phyloP scores from a whole-genome alignment of 2,797 vertebrate species.

The Cyprinodon diabolis region DNA sequence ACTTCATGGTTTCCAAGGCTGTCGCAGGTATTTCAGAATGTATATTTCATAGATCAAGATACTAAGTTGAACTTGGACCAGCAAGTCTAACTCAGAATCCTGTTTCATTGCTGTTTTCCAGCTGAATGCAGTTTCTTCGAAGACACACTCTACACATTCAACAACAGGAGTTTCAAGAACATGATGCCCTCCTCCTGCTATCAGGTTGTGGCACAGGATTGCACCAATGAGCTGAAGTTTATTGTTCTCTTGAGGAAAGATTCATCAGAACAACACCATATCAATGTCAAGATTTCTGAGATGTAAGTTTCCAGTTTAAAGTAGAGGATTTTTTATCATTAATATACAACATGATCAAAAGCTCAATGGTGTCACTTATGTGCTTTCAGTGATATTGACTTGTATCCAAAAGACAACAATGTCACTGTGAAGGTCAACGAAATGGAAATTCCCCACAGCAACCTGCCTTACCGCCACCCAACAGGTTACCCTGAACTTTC shows the following conservation, averaged over 20 bases:
- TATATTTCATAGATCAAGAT: neutral
- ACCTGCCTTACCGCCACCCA: constrained; percentile 74
- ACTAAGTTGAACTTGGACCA: constrained; percentile 15
- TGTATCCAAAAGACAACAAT: constrained; percentile 65
- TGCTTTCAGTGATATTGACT: constrained; percentile 77
- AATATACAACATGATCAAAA: constrained; percentile 5
- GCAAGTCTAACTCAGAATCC: constrained; percentile 26
- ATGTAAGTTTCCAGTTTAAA: constrained; percentile 73
- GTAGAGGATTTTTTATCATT: neutral
- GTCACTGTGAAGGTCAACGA: constrained; percentile 80
- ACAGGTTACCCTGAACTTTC: constrained; percentile 48
- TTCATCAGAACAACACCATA: constrained; percentile 52
- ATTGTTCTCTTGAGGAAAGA: constrained; percentile 81
- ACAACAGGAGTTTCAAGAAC: constrained; percentile 70
- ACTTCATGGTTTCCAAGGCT: constrained; percentile 55
- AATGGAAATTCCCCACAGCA: constrained; percentile 63
- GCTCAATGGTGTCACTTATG: neutral
- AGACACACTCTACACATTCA: constrained; percentile 65
- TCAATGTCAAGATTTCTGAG: constrained; percentile 79
- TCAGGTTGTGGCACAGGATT: constrained; percentile 85
- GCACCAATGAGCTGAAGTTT: constrained; percentile 83
- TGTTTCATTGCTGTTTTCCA: constrained; percentile 23
- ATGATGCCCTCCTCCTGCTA: constrained; percentile 80
- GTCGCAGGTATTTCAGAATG: constrained; percentile 41
- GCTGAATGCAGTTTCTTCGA: constrained; percentile 47